Percentiles rank a stretch among this genome's conserved stretches.
These are phyloP conservation scores for Plectus sambesii DNA, from an alignment of 1,140 invertebrate species.

Conservation along the genomic window DNA sequence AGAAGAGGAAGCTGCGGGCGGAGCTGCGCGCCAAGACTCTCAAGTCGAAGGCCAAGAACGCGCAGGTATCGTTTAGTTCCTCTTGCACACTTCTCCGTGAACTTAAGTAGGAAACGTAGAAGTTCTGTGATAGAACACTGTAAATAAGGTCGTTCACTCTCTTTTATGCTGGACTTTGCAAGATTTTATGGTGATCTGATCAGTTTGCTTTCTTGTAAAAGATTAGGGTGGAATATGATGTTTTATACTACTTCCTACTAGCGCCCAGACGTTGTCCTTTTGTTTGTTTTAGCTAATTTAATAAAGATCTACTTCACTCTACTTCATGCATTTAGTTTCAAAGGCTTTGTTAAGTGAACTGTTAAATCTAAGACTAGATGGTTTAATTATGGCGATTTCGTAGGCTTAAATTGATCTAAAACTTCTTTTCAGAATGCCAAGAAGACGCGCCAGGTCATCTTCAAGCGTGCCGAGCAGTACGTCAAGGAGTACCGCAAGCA, in stretches of 20 bases:
- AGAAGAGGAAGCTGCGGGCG: constrained; percentile 73
- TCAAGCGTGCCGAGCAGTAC: constrained; percentile 85
- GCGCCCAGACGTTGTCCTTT: too few relatives aligned
- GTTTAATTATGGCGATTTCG: too few relatives aligned
- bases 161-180: constrained; percentile 4
- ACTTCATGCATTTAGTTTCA: too few relatives aligned
- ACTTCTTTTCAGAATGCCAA: constrained; percentile 49
- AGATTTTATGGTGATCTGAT: too few relatives aligned
- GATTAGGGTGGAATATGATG: constrained; percentile 43
- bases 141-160: constrained; percentile 5
- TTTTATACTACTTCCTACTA: too few relatives aligned
- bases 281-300: too few relatives aligned
- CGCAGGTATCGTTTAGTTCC: constrained; percentile 49
- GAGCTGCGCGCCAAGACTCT: constrained; percentile 58
- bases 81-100: neutral
- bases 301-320: too few relatives aligned
- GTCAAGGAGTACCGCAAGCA: constrained; percentile 77
- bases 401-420: constrained; percentile 75
- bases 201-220: constrained; percentile 34
- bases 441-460: constrained; percentile 54
- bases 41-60: constrained; percentile 48
- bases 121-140: too few relatives aligned
- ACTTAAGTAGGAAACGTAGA: neutral
- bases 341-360: too few relatives aligned
- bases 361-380: too few relatives aligned